These are phyloP conservation scores for Aleadryas rufinucha DNA, from an alignment of 2,113 vertebrate genomes.

Conservation along the genomic window DNA sequence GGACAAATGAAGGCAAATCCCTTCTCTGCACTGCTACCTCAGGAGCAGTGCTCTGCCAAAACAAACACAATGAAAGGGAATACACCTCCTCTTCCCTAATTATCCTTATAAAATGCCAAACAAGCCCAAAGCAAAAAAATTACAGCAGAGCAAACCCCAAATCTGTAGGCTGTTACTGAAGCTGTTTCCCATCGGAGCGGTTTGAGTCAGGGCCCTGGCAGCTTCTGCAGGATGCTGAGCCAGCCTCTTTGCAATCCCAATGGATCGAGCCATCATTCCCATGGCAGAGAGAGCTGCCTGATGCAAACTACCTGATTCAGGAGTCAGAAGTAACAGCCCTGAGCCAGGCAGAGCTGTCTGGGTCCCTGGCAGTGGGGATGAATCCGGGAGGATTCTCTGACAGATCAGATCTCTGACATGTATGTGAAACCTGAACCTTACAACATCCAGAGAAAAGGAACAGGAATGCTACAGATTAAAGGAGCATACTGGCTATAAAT, in stretches of 20 bases:
- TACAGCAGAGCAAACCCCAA: background rate
- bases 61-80: background rate
- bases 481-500: background rate
- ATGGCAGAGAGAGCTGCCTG: accelerated
- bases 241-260: background rate
- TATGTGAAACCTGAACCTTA: background rate
- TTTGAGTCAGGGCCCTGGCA: accelerated
- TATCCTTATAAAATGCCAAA: background rate
- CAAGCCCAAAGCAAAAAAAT: background rate
- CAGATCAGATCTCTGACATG: background rate
- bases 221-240: background rate
- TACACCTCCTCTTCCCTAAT: background rate
- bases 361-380: background rate
- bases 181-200: accelerated
- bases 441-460: background rate
- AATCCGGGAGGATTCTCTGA: background rate
- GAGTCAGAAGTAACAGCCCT: accelerated
- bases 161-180: accelerated
- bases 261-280: background rate
- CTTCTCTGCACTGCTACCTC: background rate
- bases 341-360: background rate
- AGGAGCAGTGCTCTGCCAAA: background rate
- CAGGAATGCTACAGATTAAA: background rate
- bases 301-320: background rate
- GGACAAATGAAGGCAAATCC: background rate